Base-by-base conservation (phyloP, 1,140 invertebrate species). In the Physella acuta region DNA sequence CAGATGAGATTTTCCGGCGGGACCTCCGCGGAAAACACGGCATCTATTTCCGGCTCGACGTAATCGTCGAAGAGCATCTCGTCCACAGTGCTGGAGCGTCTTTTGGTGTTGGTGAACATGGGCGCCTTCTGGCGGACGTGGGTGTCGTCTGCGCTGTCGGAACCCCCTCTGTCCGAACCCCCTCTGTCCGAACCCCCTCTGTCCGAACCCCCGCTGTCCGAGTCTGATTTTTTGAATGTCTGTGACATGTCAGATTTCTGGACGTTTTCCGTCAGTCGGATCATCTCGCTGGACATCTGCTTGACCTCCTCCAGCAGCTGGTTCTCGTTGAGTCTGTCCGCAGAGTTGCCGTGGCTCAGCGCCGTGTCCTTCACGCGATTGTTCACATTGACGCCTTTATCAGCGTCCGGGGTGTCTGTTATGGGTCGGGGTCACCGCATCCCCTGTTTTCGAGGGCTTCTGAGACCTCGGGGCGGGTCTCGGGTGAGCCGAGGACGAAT, bases 11-110 rank as follows among this genome's bases (percentile, higher is more conserved):
- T 77, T n/a, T 75, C 78, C 66, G 78, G 49, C 70, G 61, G 49
- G 74, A 70, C 51, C 58, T 75, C 76, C 44, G 66, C 36, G 16
- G 44, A 33, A 30, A 71, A 30, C 16, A 74, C 68, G 2, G 30
- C 39, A 55, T 71, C 74, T 11, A 51, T 72, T 16, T 75, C 75
- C 3, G 73, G 66, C 31, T 75, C 72, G 28, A 80, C 76, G 68
- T 81, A 82, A 65, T 82, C 81, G 71, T 82, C 81, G 71, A 82
- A 82, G 30, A 82, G 71, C 79, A 82, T 80, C 72, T 82, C 81
- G 60, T 82, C 81, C 16, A 82, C 78, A 16, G 81, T 82, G 71
- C 81, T 82, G 26, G 81, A 82, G 8, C 81, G 55, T 17, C 80
- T 73, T 59, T 77, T 79, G 14, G 73, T 67, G 14, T 73, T 70